These are phyloP conservation scores for Diplodus sargus DNA, from an alignment of 2,797 vertebrate genomes.

Conservation along the genomic window DNA sequence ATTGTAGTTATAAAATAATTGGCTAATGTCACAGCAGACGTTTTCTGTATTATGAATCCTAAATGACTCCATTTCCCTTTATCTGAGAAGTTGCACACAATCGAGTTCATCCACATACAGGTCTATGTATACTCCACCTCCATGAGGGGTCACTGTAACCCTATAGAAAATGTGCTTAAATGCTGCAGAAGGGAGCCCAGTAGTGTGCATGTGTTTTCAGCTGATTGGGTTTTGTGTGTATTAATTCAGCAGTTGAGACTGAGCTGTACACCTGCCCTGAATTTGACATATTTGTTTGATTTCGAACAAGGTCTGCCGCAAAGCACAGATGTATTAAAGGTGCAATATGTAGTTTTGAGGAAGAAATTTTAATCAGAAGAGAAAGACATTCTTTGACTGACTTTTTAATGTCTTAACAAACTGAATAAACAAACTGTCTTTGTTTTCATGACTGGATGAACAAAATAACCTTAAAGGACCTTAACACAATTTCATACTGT, in stretches of 20 bases:
- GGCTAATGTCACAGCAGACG: not conserved
- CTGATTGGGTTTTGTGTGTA: not conserved
- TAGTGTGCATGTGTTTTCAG: not conserved
- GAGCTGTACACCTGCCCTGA: not conserved
- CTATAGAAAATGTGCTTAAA: conserved; percentile 25
- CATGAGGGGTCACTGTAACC: conserved; percentile 79
- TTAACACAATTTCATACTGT: no score
- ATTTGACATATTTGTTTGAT: not conserved
- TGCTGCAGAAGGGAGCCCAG: not conserved
- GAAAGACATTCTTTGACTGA: no score
- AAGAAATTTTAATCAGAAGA: no score
- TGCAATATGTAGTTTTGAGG: no score
- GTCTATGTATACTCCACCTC: conserved; percentile 37
- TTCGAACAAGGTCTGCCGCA: conserved; percentile 4
- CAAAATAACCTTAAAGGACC: no score
- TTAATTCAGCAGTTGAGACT: not conserved
- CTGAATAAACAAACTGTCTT: no score
- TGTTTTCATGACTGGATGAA: no score
- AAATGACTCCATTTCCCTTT: not conserved
- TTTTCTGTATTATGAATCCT: not conserved
- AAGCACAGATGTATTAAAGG: not conserved
- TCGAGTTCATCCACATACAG: not conserved
- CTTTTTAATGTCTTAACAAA: no score
- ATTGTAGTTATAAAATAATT: not conserved
- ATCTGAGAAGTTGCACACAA: not conserved